A percentile compares a stretch with the other conserved stretches of the same genome.
Conservation (phyloP, 1,140 invertebrate genomes). For the Nephotettix cincticeps region DNA sequence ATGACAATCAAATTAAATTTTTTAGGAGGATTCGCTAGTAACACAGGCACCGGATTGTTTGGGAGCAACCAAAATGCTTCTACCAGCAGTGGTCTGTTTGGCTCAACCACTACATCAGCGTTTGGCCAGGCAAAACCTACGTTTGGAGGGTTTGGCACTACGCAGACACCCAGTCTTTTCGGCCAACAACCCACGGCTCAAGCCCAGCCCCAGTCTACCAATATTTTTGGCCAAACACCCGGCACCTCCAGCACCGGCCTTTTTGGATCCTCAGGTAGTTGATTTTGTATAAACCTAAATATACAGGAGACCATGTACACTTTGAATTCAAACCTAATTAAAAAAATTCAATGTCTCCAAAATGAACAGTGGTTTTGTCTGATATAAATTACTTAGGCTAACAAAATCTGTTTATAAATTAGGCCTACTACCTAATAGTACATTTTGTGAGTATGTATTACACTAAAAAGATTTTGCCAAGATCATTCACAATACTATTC, state of each 20-base stretch:
- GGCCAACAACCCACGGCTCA: constrained; percentile 48
- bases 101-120: constrained; percentile 51
- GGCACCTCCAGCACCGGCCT: constrained; percentile 55
- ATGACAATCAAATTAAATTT: too few species aligned
- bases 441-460: too few species aligned
- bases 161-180: constrained; percentile 53
- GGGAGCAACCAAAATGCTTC: constrained; percentile 41
- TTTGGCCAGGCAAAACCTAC: constrained; percentile 63
- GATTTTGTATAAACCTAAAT: too few species aligned
- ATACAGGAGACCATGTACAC: too few species aligned
- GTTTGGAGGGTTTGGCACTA: constrained; percentile 54
- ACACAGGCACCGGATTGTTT: constrained; percentile 37
- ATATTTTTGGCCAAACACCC: constrained; percentile 61
- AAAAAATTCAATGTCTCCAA: too few species aligned
- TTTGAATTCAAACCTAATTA: too few species aligned
- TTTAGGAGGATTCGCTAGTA: constrained; percentile 21
- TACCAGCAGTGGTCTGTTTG: constrained; percentile 54
- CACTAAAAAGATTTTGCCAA: too few species aligned
- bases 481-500: too few species aligned
- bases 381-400: too few species aligned
- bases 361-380: too few species aligned
- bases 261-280: constrained; percentile 54
- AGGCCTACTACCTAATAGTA: too few species aligned
- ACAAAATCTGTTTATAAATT: too few species aligned
- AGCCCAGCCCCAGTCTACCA: constrained; percentile 49